Evolutionary conservation across 2,797 vertebrate species (phyloP).

Genomic region (Gymnodraco acuticeps): DNA sequence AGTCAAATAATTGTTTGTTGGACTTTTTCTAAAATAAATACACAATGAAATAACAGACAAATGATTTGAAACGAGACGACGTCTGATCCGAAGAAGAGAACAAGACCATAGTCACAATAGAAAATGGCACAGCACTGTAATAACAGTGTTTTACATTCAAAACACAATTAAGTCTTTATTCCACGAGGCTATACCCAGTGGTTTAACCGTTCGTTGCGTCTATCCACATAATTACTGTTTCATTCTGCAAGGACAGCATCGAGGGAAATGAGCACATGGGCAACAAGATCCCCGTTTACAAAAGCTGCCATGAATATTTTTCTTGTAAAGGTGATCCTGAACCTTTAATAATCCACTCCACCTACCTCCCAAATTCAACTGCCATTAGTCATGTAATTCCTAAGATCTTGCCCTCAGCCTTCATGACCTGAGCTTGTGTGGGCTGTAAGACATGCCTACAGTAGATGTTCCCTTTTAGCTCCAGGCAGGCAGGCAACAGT

Average conservation of each 20-base stretch:
- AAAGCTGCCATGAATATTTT: not conserved
- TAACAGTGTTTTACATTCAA: not conserved
- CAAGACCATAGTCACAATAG: too few relatives aligned
- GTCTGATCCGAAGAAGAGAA: too few relatives aligned
- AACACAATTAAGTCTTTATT: not conserved
- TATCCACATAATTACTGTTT: too few relatives aligned
- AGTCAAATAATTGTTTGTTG: too few relatives aligned
- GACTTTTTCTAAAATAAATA: too few relatives aligned
- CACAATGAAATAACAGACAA: too few relatives aligned
- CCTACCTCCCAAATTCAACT: not conserved
- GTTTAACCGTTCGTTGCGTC: not conserved
- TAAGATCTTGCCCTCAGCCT: not conserved
- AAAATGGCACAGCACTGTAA: too few relatives aligned
- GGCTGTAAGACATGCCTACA: not conserved
- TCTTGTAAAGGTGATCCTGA: not conserved
- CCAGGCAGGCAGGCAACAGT: too few relatives aligned
- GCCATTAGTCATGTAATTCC: slow-evolving; percentile 1
- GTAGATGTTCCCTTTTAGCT: not conserved
- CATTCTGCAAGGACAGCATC: not conserved
- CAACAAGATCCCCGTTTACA: not conserved
- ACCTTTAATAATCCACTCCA: not conserved
- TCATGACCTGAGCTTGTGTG: not conserved
- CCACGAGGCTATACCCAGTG: not conserved
- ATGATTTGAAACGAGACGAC: too few relatives aligned
- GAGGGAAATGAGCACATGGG: not conserved